Percentiles rank a stretch among this genome's conserved stretches.
Evolutionary conservation across 2,888 invertebrate species (phyloP).

Genomic region (Lymantria monacha): DNA sequence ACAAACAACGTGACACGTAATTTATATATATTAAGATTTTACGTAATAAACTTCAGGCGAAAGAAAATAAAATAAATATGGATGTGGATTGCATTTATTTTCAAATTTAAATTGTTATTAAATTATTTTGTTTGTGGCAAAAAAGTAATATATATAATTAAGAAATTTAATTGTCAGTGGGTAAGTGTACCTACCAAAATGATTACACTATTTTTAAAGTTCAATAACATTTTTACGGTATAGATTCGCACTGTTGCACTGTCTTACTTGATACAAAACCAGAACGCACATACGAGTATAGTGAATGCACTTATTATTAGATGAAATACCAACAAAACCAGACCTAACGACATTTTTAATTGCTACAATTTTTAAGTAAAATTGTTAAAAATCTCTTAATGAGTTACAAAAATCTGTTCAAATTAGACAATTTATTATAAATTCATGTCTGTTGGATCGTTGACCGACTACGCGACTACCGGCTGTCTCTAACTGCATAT

Average conservation of each 20-base stretch:
- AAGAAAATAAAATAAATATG: no score
- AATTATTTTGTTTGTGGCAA: no score
- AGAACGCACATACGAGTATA: neutral
- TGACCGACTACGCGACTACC: constrained; percentile 11
- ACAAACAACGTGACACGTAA: no score
- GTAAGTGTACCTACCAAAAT: neutral
- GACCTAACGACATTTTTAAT: constrained; percentile 20
- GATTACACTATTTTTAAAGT: neutral
- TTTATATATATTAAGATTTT: no score
- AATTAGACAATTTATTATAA: constrained; percentile 5
- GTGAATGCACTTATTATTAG: neutral
- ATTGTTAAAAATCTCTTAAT: constrained; percentile 3
- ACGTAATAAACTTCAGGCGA: no score
- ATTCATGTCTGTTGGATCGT: constrained; percentile 7
- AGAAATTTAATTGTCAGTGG: neutral
- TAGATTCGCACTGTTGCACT: neutral
- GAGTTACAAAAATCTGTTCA: constrained; percentile 3
- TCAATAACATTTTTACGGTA: neutral
- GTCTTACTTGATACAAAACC: neutral
- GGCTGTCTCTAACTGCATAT: neutral
- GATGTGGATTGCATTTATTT: no score
- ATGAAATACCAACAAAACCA: neutral
- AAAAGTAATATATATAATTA: neutral
- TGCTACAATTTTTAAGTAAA: constrained; percentile 17
- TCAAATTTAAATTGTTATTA: no score